Base-by-base conservation (phyloP, 2,797 vertebrate genomes). In the Chrosomus eos region DNA sequence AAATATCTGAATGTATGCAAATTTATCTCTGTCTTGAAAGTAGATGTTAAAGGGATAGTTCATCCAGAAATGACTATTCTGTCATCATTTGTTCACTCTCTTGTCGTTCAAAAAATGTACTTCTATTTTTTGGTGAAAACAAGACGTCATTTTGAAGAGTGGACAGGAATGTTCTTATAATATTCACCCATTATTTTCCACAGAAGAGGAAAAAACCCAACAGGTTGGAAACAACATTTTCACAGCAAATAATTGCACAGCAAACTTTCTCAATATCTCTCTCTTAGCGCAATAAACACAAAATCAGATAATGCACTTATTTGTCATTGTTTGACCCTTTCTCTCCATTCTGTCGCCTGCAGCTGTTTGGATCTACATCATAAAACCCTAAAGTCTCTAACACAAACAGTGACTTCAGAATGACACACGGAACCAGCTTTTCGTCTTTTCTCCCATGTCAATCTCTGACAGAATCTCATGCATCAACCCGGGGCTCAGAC, bases 401-500 rank as follows among this genome's bases (percentile, higher is more conserved):
- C 87, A 88, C 40, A 74, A 71, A 80, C 51, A 45, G 38, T 76
- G 81, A 72, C 53, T 38, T 83, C 85, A 87, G 81, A 58, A 8
- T 43, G 84, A 77, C 36, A 87, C 85, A 82, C 89, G 67, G 82
- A 89, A 86, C 76, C 86, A 88, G 84, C 87, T 86, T 76, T 73
- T 89, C 83, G 14, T 88, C 86, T 23, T 85, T 87, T 87, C 91
- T 77, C 86, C 85, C 88, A 85, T 43, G 92, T 93, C 93, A 91
- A 89, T 93, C 91, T 90, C 79, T 40, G 4, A 82, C 26, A n/a
- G 48, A 0, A 68, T 66, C 89, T 90, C 90, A 92, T 93, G 91
- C 85, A 93, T 94, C 92, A 94, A 92, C 89, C 87, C 23, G 81
- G 6, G 87, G 67, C 81, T 33, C 85, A 53, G 82, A 73, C 43